A percentile compares a stretch with the other conserved stretches of the same genome.
These are phyloP conservation scores for Magallana nippona DNA, from an alignment of 2,888 invertebrate genomes.

Conservation along the genomic window DNA sequence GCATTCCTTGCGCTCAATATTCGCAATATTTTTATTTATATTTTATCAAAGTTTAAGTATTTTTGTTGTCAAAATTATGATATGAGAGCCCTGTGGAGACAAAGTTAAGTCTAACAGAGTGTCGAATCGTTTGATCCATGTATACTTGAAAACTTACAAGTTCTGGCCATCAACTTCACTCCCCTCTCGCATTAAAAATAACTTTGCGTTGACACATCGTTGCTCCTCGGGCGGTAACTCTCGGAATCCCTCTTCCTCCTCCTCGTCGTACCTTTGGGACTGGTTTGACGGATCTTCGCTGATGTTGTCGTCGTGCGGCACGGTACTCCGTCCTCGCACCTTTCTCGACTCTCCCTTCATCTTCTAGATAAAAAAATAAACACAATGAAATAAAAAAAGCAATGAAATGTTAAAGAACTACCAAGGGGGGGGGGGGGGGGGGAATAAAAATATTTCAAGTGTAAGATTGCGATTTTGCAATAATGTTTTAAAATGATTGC, in stretches of 20 bases:
- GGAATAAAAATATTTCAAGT: too few species aligned
- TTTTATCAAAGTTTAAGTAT: too few species aligned
- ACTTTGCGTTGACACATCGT: conserved; percentile 62
- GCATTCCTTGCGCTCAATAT: too few species aligned
- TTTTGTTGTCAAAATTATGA: too few species aligned
- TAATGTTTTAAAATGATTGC: too few species aligned
- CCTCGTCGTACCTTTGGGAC: conserved; percentile 52
- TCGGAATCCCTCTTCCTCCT: conserved; percentile 52
- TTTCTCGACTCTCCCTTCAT: conserved; percentile 36
- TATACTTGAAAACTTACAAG: conserved; percentile 56
- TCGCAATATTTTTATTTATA: too few species aligned
- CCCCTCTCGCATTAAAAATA: conserved; percentile 58
- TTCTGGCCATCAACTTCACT: conserved; percentile 51
- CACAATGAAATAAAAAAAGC: background rate
- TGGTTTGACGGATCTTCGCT: conserved; percentile 34
- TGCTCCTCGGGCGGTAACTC: conserved; percentile 55
- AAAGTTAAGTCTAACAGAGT: too few species aligned
- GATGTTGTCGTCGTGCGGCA: conserved; percentile 45
- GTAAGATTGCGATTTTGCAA: too few species aligned
- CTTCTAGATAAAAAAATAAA: background rate
- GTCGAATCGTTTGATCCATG: too few species aligned
- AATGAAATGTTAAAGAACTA: too few species aligned
- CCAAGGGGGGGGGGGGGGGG: too few species aligned
- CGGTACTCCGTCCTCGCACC: conserved; percentile 55
- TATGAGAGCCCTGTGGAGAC: too few species aligned